Conservation (phyloP, 2,797 vertebrate genomes). For the Sylvia borin region DNA sequence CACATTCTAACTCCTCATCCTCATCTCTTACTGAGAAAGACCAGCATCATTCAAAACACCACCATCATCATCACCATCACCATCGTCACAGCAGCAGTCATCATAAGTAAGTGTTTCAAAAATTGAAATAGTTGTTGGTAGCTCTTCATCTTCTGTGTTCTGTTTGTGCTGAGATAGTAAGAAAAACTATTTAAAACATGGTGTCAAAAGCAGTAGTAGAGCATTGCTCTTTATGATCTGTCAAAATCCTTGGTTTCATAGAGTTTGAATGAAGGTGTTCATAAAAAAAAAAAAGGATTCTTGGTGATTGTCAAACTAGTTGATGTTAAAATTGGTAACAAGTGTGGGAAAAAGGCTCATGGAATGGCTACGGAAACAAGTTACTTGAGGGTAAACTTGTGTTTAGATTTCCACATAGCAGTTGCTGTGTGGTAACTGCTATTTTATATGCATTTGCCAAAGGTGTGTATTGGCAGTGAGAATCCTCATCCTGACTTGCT, state of each 20-base stretch:
- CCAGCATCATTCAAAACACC: conserved; percentile 91
- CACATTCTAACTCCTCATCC: conserved; percentile 90
- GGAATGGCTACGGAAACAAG: background rate
- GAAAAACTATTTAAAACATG: background rate
- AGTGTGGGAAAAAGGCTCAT: background rate
- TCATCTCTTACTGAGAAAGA: conserved; percentile 94
- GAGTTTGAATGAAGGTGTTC: background rate
- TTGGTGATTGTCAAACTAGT: background rate
- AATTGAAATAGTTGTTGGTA: background rate
- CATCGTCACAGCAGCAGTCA: conserved; percentile 90
- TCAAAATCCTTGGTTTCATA: background rate
- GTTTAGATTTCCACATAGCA: background rate
- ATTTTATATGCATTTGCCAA: background rate
- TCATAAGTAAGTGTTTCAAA: conserved; percentile 86
- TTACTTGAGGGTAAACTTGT: background rate
- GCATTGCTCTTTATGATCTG: background rate
- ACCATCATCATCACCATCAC: conserved; percentile 86
- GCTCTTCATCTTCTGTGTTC: background rate
- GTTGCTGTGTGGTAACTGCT: background rate
- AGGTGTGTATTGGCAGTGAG: background rate
- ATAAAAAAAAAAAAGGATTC: background rate
- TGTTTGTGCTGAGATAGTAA: background rate
- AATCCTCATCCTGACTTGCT: background rate
- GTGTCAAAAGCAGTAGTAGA: background rate
- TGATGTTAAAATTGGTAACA: background rate